Evolutionary conservation across 2,113 vertebrate species (phyloP).

Genomic region (western clawed frog (Xenopus tropicalis)): UCB_Xtro_10.0 CM004446.2:53570501-53571000

Average conservation of each 20-base stretch:
- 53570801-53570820: constrained; percentile 61
- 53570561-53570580: constrained; percentile 53
- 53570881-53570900: constrained; percentile 52
- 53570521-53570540: neutral
- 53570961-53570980: neutral
- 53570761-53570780: constrained; percentile 53
- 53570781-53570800: constrained; percentile 62
- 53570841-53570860: constrained; percentile 54
- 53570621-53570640: constrained; percentile 45
- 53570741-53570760: constrained; percentile 52
- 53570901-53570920: constrained; percentile 48
- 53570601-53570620: constrained; percentile 52
- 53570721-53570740: constrained; percentile 45
- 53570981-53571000: constrained; percentile 2
- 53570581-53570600: constrained; percentile 58
- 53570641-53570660: constrained; percentile 44
- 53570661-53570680: constrained; percentile 47
- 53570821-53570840: constrained; percentile 63
- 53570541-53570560: constrained; percentile 46
- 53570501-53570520: too few relatives aligned
- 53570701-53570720: constrained; percentile 47
- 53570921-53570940: constrained; percentile 50
- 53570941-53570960: constrained; percentile 30
- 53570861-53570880: constrained; percentile 56
- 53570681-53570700: constrained; percentile 52